phyloP scores from a whole-genome alignment of 2,888 invertebrate species.

The Plagodis pulveraria region DNA sequence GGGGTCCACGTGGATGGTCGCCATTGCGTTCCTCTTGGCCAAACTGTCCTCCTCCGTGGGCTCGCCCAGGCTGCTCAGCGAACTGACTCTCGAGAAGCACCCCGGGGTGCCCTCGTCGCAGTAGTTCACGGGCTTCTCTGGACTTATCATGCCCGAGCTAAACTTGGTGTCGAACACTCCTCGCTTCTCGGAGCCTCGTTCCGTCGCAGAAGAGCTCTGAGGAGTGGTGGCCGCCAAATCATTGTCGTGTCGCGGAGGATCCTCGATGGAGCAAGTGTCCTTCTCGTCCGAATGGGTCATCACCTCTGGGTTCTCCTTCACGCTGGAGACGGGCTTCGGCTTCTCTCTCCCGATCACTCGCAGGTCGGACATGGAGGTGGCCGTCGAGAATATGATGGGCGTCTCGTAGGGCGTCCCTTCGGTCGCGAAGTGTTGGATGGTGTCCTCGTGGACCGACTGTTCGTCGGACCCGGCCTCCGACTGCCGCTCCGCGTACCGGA shows the following conservation, averaged over 20 bases:
- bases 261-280: conserved; percentile 79
- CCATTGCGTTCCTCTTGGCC: conserved; percentile 77
- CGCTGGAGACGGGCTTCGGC: conserved; percentile 56
- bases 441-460: conserved; percentile 89
- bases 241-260: conserved; percentile 74
- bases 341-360: conserved; percentile 82
- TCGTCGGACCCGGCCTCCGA: conserved; percentile 86
- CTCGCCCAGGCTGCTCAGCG: conserved; percentile 85
- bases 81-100: conserved; percentile 89
- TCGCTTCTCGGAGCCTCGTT: conserved; percentile 59
- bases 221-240: conserved; percentile 70
- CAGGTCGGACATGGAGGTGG: conserved; percentile 95
- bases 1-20: conserved; percentile 70
- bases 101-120: conserved; percentile 95
- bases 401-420: conserved; percentile 95
- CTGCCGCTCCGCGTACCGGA: conserved; percentile 94
- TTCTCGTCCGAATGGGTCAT: conserved; percentile 82
- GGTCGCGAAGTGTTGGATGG: conserved; percentile 95
- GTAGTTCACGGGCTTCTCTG: conserved; percentile 92
- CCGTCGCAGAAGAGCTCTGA: conserved; percentile 49
- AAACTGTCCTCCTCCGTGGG: conserved; percentile 75
- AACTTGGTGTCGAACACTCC: conserved; percentile 78
- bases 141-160: conserved; percentile 90
- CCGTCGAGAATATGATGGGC: conserved; percentile 93
- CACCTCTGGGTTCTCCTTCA: conserved; percentile 72